These are phyloP conservation scores for Vulpes ferrilata DNA, from an alignment of 2,113 vertebrate genomes.

Conservation along the genomic window DNA sequence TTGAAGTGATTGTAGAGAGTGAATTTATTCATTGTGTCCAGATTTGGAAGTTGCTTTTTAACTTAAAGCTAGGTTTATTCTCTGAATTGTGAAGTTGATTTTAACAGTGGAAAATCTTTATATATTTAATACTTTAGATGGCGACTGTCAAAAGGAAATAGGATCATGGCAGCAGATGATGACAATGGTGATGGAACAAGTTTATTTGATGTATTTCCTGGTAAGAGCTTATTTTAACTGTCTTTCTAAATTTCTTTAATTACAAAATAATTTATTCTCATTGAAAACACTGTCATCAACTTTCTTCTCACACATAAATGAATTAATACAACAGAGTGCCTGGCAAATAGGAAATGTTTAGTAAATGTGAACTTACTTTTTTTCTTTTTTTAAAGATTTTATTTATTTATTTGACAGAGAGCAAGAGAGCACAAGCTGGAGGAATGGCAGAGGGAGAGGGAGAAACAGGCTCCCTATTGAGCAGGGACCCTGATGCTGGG, in stretches of 20 bases:
- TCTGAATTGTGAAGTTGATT: constrained; percentile 40
- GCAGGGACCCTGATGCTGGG: no score
- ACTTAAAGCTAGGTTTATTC: constrained; percentile 45
- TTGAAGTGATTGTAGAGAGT: neutral
- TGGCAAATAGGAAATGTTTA: constrained; percentile 24
- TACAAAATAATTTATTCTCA: constrained; percentile 34
- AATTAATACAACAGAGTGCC: constrained; percentile 41
- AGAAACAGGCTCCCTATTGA: no score
- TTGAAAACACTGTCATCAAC: neutral
- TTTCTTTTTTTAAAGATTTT: no score
- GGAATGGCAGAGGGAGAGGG: no score
- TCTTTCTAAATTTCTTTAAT: constrained; percentile 67
- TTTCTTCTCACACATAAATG: neutral
- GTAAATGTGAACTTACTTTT: neutral
- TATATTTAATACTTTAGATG: constrained; percentile 82
- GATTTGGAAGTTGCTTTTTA: constrained; percentile 64
- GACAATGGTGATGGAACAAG: constrained; percentile 84
- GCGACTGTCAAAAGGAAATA: constrained; percentile 83
- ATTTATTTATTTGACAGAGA: no score
- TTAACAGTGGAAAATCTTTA: constrained; percentile 70
- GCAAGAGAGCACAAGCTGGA: no score
- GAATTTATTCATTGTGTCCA: constrained; percentile 41
- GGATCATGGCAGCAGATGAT: constrained; percentile 89
- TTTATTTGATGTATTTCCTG: constrained; percentile 81
- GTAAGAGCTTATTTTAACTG: constrained; percentile 70